Conservation (phyloP, 2,888 invertebrate genomes). For the Melolontha melolontha region DNA sequence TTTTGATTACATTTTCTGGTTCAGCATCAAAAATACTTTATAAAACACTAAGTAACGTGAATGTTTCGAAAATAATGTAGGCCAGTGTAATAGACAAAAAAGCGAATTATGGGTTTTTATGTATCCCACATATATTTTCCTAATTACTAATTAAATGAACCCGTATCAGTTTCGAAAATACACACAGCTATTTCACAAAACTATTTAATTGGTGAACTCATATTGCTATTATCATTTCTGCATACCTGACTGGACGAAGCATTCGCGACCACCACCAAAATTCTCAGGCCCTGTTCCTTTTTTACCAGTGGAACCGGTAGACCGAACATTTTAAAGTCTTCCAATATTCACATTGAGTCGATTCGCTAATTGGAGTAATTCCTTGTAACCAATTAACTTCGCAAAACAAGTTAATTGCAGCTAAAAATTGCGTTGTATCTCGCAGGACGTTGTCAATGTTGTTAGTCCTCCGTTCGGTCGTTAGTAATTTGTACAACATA, state of each 20-base stretch:
- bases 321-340: constrained; percentile 36
- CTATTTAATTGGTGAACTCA: constrained; percentile 4
- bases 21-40: no score
- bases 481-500: constrained; percentile 39
- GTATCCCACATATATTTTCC: no score
- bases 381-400: constrained; percentile 45
- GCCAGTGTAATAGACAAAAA: no score
- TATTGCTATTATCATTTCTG: constrained; percentile 39
- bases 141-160: no score
- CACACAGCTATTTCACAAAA: no score
- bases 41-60: no score
- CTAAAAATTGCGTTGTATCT: constrained; percentile 31
- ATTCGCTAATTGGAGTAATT: constrained; percentile 47
- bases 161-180: no score
- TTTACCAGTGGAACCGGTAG: constrained; percentile 22
- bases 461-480: constrained; percentile 1
- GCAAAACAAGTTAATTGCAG: constrained; percentile 43
- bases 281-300: constrained; percentile 32
- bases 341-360: constrained; percentile 38
- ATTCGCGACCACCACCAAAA: constrained; percentile 38
- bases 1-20: no score
- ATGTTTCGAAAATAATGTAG: no score
- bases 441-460: constrained; percentile 10
- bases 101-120: no score
- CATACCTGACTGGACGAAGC: constrained; percentile 31